A percentile compares a stretch with the other conserved stretches of the same genome.
Evolutionary conservation across 1,140 invertebrate species (phyloP).

Genomic region (Contarinia nasturtii): DNA sequence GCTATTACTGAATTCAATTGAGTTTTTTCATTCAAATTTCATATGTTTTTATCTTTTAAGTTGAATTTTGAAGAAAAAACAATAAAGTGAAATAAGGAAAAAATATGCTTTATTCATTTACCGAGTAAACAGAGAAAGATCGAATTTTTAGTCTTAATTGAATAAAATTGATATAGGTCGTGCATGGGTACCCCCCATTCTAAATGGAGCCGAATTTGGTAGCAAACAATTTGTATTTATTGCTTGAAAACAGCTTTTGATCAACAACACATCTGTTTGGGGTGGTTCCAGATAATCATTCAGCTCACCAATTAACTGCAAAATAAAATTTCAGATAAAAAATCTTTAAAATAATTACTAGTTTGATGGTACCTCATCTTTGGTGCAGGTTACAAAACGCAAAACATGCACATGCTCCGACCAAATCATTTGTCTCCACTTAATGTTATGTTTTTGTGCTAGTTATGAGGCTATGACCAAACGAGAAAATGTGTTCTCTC

Average conservation of each 20-base stretch:
- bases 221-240: slow-evolving; percentile 33
- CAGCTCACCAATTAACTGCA: slow-evolving; percentile 26
- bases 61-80: no score
- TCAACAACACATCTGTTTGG: slow-evolving; percentile 41
- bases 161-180: no score
- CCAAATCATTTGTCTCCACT: slow-evolving; percentile 63
- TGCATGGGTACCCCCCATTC: no score
- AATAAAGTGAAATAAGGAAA: no score
- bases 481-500: slow-evolving; percentile 53
- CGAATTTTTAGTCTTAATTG: no score
- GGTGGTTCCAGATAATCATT: slow-evolving; percentile 43
- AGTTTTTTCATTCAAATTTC: no score
- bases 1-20: no score
- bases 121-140: no score
- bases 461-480: slow-evolving; percentile 54
- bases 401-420: slow-evolving; percentile 59
- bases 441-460: slow-evolving; percentile 51
- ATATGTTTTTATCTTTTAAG: no score
- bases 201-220: slow-evolving; percentile 33
- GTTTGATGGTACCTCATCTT: slow-evolving; percentile 31
- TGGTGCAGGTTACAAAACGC: slow-evolving; percentile 43
- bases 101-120: no score
- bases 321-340: not conserved
- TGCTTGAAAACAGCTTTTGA: slow-evolving; percentile 42
- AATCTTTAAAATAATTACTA: not conserved